Evolutionary conservation across 2,888 invertebrate genomes (phyloP).

Genomic region (Athripsodes cinereus): DNA sequence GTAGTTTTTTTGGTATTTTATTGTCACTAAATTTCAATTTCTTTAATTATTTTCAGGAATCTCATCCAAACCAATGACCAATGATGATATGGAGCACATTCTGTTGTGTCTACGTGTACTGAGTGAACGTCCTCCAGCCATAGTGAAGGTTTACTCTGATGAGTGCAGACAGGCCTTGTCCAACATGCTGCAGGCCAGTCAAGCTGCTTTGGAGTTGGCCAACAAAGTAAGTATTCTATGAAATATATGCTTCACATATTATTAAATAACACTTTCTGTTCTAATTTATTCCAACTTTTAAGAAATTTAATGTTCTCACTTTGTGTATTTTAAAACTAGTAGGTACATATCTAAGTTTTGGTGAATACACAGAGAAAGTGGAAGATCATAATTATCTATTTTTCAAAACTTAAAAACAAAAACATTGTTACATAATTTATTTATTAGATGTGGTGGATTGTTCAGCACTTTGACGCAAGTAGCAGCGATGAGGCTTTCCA

Average conservation of each 20-base stretch:
- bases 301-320: not conserved
- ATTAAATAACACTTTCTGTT: no score
- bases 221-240: constrained; percentile 20
- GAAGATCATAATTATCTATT: no score
- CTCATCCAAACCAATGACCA: constrained; percentile 74
- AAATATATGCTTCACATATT: not conserved
- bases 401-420: no score
- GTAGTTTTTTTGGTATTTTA: no score
- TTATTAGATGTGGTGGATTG: no score
- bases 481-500: no score
- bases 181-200: constrained; percentile 75
- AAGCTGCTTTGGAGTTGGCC: constrained; percentile 22
- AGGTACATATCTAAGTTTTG: no score
- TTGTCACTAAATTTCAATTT: not conserved
- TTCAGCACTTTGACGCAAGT: no score
- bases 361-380: no score
- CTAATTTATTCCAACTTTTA: no score
- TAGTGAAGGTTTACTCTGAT: constrained; percentile 64
- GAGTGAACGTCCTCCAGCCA: constrained; percentile 59
- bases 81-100: constrained; percentile 90
- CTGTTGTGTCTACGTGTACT: constrained; percentile 73
- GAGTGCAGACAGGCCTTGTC: constrained; percentile 73
- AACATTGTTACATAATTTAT: no score
- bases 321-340: no score
- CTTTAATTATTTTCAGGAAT: constrained; percentile 12